Evolutionary conservation across 2,797 vertebrate genomes (phyloP).

Genomic region (Aythya fuligula): DNA sequence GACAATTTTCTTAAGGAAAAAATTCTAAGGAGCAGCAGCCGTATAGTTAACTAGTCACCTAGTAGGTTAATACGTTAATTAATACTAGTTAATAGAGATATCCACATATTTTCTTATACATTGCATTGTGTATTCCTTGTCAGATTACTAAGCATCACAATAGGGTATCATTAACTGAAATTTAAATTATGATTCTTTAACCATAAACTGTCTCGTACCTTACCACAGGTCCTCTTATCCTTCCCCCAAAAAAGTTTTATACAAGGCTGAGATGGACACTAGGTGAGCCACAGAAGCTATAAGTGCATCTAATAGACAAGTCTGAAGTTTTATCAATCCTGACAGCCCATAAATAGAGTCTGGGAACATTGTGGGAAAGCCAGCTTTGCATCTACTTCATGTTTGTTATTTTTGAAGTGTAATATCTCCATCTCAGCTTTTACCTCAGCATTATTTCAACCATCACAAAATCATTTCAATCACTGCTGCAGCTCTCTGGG

Average conservation of each 20-base stretch:
- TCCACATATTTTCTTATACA: not conserved
- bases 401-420: not conserved
- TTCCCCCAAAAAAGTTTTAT: not conserved
- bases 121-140: not conserved
- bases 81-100: not conserved
- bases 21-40: not conserved
- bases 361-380: not conserved
- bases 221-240: not conserved
- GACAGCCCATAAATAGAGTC: not conserved
- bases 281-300: not conserved
- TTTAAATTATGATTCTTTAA: not conserved
- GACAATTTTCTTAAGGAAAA: not conserved
- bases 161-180: not conserved
- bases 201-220: not conserved
- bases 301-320: not conserved
- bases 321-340: not conserved
- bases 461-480: not conserved
- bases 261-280: not conserved
- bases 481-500: not conserved
- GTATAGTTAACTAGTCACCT: not conserved
- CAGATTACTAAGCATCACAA: not conserved
- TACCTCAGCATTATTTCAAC: not conserved
- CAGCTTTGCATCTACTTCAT: not conserved
- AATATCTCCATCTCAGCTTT: not conserved
- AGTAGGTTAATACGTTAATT: not conserved